Conservation (phyloP, 2,113 vertebrate species). For the Phyllostomus discolor region DNA sequence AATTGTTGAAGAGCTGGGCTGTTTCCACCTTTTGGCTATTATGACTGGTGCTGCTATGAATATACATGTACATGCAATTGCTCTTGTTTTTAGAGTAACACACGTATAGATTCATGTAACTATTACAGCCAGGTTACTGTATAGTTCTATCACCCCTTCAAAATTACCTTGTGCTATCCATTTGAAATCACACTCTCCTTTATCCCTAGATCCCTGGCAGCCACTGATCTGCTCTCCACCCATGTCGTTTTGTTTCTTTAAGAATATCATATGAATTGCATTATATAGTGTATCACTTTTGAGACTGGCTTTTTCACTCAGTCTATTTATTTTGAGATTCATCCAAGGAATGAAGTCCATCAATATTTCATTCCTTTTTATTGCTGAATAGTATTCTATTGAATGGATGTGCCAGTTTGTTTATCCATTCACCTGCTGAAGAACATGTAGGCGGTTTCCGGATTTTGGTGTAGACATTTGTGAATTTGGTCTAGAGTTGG, state of each 20-base stretch:
- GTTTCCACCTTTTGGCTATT: background rate
- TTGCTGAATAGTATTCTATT: background rate
- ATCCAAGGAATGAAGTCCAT: background rate
- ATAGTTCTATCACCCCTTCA: background rate
- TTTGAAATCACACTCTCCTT: background rate
- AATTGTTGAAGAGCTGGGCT: background rate
- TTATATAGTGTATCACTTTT: background rate
- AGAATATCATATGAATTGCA: background rate
- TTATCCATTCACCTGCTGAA: background rate
- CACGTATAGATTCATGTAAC: background rate
- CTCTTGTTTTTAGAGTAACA: background rate
- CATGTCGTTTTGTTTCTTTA: background rate
- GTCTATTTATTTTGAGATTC: background rate
- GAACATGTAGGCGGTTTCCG: background rate
- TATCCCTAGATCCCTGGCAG: background rate
- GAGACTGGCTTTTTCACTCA: background rate
- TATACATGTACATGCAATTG: background rate
- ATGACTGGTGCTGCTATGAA: background rate
- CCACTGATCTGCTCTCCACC: background rate
- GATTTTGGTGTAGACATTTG: background rate
- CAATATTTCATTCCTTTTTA: background rate
- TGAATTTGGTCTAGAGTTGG: background rate
- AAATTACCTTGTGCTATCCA: background rate
- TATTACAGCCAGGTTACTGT: background rate
- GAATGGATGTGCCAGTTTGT: background rate